A percentile compares a stretch with the other conserved stretches of the same genome.
phyloP scores from a whole-genome alignment of 2,113 vertebrate genomes.

The Datnioides undecimradiatus region DNA sequence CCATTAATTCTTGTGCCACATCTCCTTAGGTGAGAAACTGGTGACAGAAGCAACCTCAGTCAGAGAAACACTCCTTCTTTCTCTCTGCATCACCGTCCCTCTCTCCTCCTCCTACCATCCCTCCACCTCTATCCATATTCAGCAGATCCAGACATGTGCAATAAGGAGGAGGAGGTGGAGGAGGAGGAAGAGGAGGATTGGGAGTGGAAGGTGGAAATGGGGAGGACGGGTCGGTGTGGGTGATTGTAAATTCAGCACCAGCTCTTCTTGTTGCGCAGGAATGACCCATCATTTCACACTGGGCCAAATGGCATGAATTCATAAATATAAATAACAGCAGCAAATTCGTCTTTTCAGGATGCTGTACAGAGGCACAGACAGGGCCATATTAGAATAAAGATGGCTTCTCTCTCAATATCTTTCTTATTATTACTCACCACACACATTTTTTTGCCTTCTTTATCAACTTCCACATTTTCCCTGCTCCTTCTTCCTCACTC shows the following conservation, averaged over 20 bases:
- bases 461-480: slow-evolving; percentile 63
- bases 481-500: slow-evolving; percentile 31
- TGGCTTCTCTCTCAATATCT: slow-evolving; percentile 62
- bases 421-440: slow-evolving; percentile 58
- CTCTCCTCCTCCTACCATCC: slow-evolving; percentile 31
- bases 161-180: slow-evolving; percentile 63
- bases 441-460: slow-evolving; percentile 45
- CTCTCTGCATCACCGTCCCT: slow-evolving; percentile 21
- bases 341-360: slow-evolving; percentile 82
- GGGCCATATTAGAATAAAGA: slow-evolving; percentile 78
- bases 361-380: slow-evolving; percentile 73
- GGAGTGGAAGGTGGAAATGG: slow-evolving; percentile 19
- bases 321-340: slow-evolving; percentile 89
- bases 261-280: slow-evolving; percentile 86
- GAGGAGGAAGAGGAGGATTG: slow-evolving; percentile 20
- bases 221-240: slow-evolving; percentile 24
- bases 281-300: slow-evolving; percentile 88
- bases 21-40: slow-evolving; percentile 79
- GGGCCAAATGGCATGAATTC: slow-evolving; percentile 88
- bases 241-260: slow-evolving; percentile 87
- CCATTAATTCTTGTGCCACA: slow-evolving; percentile 70
- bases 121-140: slow-evolving; percentile 83
- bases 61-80: slow-evolving; percentile 44
- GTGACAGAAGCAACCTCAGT: slow-evolving; percentile 81
- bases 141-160: slow-evolving; percentile 80